These are phyloP conservation scores for Dicerorhinus sumatrensis DNA, from an alignment of 2,113 vertebrate species.

Conservation along the genomic window DNA sequence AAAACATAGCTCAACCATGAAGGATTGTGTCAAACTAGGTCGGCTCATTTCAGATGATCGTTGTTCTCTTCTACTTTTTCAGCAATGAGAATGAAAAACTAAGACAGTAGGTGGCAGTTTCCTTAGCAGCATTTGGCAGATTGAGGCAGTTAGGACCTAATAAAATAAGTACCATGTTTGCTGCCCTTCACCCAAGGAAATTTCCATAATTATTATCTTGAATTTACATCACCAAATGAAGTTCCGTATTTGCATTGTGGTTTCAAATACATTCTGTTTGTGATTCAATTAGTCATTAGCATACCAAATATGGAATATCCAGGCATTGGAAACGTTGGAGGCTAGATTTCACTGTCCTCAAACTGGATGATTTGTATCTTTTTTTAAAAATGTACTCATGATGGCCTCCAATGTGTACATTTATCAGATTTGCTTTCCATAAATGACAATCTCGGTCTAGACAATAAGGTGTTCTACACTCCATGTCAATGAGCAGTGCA, in stretches of 20 bases:
- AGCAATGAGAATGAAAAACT: background rate
- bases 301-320: conserved; percentile 62
- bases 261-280: conserved; percentile 77
- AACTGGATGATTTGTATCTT: background rate
- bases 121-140: background rate
- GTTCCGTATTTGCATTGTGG: conserved; percentile 67
- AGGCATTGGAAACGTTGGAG: conserved; percentile 14
- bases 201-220: conserved; percentile 71
- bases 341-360: conserved; percentile 37
- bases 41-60: background rate
- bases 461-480: background rate
- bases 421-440: background rate
- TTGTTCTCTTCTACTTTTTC: background rate
- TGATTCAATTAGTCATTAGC: conserved; percentile 80
- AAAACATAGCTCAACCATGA: background rate
- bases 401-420: background rate
- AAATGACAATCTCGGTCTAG: background rate
- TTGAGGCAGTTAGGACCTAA: conserved; percentile 12
- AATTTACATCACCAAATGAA: conserved; percentile 74
- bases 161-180: conserved; percentile 52
- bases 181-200: conserved; percentile 65
- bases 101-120: background rate
- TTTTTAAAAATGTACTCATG: background rate
- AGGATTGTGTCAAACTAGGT: background rate
- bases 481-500: background rate